phyloP scores from a whole-genome alignment of 2,888 invertebrate species.

The Nephrotoma appendiculata region DNA sequence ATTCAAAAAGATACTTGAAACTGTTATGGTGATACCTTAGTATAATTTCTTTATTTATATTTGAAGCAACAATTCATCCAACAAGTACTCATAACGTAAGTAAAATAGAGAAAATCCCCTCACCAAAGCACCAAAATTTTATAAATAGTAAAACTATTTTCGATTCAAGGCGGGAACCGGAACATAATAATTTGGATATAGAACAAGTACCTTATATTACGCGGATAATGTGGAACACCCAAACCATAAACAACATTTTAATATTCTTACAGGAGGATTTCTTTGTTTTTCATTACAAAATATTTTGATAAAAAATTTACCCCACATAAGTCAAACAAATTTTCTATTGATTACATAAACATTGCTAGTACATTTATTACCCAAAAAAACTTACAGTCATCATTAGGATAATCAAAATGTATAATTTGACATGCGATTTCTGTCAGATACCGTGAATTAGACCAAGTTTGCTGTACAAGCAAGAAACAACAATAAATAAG shows the following conservation, averaged over 20 bases:
- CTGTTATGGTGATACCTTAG: no score
- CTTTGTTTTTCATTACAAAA: not conserved
- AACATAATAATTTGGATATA: no score
- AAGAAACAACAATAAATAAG: not conserved
- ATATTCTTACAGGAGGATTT: not conserved
- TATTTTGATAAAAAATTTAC: not conserved
- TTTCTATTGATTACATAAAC: not conserved
- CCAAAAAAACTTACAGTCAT: not conserved
- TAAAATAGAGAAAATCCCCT: not conserved
- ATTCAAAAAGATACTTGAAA: no score
- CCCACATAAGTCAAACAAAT: not conserved
- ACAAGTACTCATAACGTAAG: not conserved
- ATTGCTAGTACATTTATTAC: not conserved
- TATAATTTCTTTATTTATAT: not conserved
- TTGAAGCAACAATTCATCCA: not conserved
- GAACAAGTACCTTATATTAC: no score
- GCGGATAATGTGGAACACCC: no score
- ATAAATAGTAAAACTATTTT: not conserved
- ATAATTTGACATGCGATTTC: not conserved
- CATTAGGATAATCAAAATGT: not conserved
- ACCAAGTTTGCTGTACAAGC: not conserved
- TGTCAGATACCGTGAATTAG: not conserved
- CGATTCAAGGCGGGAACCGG: not conserved
- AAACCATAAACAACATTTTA: not conserved
- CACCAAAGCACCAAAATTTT: not conserved